phyloP scores from a whole-genome alignment of 2,113 vertebrate species.

The Oryzias celebensis region DNA sequence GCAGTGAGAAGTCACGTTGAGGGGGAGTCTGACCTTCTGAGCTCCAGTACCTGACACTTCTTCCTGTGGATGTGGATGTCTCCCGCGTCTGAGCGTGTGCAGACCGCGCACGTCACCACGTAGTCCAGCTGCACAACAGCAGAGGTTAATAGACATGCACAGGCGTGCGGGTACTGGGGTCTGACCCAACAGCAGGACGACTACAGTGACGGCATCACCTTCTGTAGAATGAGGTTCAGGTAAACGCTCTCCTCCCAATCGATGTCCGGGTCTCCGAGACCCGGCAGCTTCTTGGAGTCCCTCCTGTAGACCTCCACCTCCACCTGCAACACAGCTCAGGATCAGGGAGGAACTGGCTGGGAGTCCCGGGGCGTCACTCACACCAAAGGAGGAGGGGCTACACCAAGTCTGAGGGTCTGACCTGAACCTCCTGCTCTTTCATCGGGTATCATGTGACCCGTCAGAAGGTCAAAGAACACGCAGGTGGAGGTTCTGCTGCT shows the following conservation, averaged over 20 bases:
- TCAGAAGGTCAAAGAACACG: too few species aligned
- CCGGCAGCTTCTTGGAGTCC: slow-evolving; percentile 97
- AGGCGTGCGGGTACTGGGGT: too few species aligned
- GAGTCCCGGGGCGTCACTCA: too few species aligned
- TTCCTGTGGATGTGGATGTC: slow-evolving; percentile 98
- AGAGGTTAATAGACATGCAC: not conserved
- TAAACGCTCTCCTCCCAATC: slow-evolving; percentile 99
- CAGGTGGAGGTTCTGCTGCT: too few species aligned
- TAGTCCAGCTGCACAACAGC: slow-evolving; percentile 86
- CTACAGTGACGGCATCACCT: slow-evolving; percentile 72
- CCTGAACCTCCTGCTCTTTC: too few species aligned
- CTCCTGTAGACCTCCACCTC: slow-evolving; percentile 97
- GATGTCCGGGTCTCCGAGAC: slow-evolving; percentile 94
- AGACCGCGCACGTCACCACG: slow-evolving; percentile 96
- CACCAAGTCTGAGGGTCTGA: too few species aligned
- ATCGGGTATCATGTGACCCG: too few species aligned
- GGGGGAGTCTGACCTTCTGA: not conserved
- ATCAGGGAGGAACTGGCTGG: too few species aligned
- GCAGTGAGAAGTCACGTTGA: not conserved
- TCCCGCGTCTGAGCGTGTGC: slow-evolving; percentile 91
- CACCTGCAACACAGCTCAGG: slow-evolving; percentile 75
- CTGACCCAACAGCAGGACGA: too few species aligned
- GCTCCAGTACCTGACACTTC: slow-evolving; percentile 88
- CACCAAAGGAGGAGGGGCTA: too few species aligned
- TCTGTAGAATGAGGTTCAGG: slow-evolving; percentile 96